These are phyloP conservation scores for Bos javanicus DNA, from an alignment of 2,113 vertebrate species.

Conservation along the genomic window DNA sequence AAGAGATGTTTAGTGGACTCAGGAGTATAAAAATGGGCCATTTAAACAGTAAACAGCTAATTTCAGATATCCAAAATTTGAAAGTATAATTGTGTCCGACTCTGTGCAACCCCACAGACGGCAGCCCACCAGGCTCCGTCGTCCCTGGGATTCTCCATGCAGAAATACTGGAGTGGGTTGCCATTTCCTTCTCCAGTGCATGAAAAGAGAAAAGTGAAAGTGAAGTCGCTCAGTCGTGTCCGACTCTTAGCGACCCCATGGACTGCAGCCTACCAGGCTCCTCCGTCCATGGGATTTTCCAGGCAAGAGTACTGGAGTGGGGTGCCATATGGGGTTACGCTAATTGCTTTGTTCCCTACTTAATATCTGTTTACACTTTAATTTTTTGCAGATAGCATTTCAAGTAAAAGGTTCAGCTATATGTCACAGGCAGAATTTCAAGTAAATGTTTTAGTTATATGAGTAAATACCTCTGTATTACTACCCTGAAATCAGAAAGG, in stretches of 20 bases:
- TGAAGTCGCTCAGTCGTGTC: too few species aligned
- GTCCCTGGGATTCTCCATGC: too few species aligned
- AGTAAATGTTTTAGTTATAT: slow-evolving; percentile 1
- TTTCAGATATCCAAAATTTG: not conserved
- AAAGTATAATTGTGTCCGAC: not conserved
- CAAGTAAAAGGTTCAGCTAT: not conserved
- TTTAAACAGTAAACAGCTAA: not conserved
- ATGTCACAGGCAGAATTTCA: not conserved
- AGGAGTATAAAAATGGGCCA: not conserved
- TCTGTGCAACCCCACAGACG: too few species aligned
- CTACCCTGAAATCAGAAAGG: not conserved
- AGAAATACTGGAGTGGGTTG: too few species aligned
- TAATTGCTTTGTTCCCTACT: not conserved
- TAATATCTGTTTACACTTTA: not conserved
- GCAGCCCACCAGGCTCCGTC: too few species aligned
- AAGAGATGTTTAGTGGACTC: not conserved
- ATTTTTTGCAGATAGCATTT: not conserved
- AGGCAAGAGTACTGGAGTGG: too few species aligned
- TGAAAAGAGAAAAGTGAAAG: too few species aligned
- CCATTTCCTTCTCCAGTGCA: too few species aligned
- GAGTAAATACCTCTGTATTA: not conserved
- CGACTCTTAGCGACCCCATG: too few species aligned
- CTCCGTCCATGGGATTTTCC: too few species aligned
- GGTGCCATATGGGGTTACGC: not conserved
- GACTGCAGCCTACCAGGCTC: too few species aligned